These are phyloP conservation scores for Buceros bicornis DNA, from an alignment of 2,797 vertebrate genomes.

Conservation along the genomic window DNA sequence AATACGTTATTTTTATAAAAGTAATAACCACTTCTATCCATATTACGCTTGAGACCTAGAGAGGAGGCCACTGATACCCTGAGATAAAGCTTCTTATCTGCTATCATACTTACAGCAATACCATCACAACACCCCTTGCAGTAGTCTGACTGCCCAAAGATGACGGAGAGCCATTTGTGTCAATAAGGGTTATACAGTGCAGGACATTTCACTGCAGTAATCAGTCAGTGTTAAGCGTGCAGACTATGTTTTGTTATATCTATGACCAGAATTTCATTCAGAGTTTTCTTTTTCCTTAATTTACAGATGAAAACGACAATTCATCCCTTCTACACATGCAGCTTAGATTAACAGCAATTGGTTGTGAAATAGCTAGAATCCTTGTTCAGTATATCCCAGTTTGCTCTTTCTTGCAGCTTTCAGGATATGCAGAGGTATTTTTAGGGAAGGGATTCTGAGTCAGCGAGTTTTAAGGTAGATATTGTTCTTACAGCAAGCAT, in stretches of 20 bases:
- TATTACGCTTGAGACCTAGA: background rate
- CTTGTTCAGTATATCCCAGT: background rate
- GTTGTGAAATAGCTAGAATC: background rate
- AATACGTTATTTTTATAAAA: background rate
- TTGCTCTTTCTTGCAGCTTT: background rate
- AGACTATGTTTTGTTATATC: background rate
- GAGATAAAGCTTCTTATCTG: background rate
- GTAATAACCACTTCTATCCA: background rate
- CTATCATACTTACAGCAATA: background rate
- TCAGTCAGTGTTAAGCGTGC: background rate
- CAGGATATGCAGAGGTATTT: background rate
- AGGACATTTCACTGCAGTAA: background rate
- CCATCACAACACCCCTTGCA: background rate
- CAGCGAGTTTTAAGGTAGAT: background rate
- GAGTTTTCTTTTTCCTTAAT: background rate
- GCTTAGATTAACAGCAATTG: background rate
- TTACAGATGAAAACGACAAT: background rate
- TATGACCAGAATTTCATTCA: background rate
- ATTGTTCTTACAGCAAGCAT: background rate
- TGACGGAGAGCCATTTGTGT: background rate
- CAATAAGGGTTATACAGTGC: background rate
- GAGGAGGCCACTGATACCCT: background rate
- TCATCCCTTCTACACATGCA: background rate
- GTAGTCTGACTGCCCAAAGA: background rate
- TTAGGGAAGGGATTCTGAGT: background rate